phyloP scores from a whole-genome alignment of 2,888 invertebrate species.

The Drosophila melanosoma region DNA sequence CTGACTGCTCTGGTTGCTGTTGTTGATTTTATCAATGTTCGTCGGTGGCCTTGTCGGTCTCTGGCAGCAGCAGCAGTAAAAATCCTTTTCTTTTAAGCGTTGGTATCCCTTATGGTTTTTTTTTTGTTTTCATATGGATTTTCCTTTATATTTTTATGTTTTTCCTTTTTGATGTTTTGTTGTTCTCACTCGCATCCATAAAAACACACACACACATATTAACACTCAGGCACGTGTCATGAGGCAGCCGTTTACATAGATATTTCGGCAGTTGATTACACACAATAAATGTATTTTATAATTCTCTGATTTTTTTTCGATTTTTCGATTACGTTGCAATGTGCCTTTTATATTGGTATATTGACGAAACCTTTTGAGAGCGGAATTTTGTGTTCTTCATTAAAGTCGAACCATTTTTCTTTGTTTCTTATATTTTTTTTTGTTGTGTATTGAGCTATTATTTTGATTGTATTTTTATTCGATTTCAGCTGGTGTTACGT shows the following conservation, averaged over 20 bases:
- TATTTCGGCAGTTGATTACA: slow-evolving; percentile 19
- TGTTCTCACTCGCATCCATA: slow-evolving; percentile 20
- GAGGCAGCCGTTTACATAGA: slow-evolving; percentile 52
- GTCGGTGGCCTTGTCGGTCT: slow-evolving; percentile 8
- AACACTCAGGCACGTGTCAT: slow-evolving; percentile 12
- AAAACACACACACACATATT: slow-evolving; percentile 24
- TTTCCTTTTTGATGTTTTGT: slow-evolving; percentile 1
- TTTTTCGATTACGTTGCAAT: slow-evolving; percentile 6
- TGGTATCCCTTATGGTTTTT: slow-evolving; percentile 38
- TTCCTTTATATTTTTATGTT: slow-evolving; percentile 1
- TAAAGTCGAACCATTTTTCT: background rate
- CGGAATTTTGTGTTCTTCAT: background rate
- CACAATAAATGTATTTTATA: slow-evolving; percentile 2
- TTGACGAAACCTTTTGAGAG: background rate
- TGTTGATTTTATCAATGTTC: slow-evolving; percentile 38
- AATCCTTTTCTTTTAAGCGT: slow-evolving; percentile 46
- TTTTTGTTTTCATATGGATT: slow-evolving; percentile 12
- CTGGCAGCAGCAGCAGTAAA: slow-evolving; percentile 21
- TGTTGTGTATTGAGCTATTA: background rate
- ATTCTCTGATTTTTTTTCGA: background rate
- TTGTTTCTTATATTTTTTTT: slow-evolving; percentile 3
- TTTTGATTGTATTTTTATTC: slow-evolving; percentile 17
- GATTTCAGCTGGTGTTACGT: background rate
- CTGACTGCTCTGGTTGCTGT: slow-evolving; percentile 22
- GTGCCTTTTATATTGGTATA: background rate